These are phyloP conservation scores for Zelostemma sp. DNA, from an alignment of 1,140 invertebrate genomes.

Conservation along the genomic window DNA sequence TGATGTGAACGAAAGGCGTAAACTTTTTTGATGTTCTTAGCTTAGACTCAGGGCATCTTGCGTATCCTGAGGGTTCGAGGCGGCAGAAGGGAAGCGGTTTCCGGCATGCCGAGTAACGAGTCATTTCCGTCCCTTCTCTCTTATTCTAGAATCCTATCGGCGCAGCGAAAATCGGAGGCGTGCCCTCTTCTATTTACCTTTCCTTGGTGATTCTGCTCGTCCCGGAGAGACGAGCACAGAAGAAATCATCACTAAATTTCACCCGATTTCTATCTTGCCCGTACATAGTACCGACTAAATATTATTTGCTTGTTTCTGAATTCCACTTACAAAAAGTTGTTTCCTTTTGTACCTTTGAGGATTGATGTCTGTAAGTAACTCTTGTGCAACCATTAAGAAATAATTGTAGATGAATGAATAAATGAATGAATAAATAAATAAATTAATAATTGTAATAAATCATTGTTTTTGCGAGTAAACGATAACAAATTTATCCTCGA, in stretches of 20 bases:
- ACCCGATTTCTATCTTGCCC: conserved; percentile 32
- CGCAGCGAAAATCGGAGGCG: conserved; percentile 20
- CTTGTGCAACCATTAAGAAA: no score
- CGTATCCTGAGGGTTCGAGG: conserved; percentile 33
- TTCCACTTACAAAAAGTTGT: conserved; percentile 1
- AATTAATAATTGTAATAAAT: no score
- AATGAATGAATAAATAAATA: no score
- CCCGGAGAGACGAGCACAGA: conserved; percentile 12
- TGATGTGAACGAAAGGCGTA: conserved; percentile 26
- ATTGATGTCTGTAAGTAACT: neutral
- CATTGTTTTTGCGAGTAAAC: no score
- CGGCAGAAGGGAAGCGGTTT: conserved; percentile 58
- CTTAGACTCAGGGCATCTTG: conserved; percentile 17
- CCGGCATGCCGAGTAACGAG: conserved; percentile 61
- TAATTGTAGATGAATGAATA: no score
- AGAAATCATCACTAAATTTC: conserved; percentile 45
- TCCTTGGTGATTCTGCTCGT: conserved; percentile 8
- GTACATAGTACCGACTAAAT: conserved; percentile 50
- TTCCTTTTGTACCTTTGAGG: neutral
- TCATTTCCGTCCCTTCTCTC: conserved; percentile 58
- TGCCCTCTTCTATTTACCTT: conserved; percentile 10
- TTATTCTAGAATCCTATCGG: conserved; percentile 23
- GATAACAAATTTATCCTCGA: no score
- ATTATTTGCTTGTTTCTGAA: conserved; percentile 33
- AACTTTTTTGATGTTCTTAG: conserved; percentile 33